Evolutionary conservation across 2,113 vertebrate genomes (phyloP).

Genomic region (Corythaixoides concolor): DNA sequence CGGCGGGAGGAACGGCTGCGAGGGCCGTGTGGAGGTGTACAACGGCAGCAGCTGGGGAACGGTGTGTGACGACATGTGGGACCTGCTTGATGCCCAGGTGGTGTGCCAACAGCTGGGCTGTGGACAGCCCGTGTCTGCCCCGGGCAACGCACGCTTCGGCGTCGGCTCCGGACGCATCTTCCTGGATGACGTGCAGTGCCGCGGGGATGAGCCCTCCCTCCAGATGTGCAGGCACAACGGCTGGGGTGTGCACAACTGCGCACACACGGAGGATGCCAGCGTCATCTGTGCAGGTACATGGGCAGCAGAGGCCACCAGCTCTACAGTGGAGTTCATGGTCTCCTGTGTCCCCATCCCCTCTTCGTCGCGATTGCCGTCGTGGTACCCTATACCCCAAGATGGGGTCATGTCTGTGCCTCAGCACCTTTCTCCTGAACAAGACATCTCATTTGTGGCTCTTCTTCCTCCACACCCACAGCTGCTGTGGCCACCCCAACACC

Average conservation of each 20-base stretch:
- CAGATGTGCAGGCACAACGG: neutral
- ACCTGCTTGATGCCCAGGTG: constrained; percentile 75
- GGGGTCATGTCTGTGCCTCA: accelerated
- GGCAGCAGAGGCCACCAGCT: accelerated
- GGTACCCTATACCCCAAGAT: accelerated
- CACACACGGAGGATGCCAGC: neutral
- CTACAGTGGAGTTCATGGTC: accelerated
- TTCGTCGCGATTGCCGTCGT: accelerated
- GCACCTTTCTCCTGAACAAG: neutral
- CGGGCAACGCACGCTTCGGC: accelerated
- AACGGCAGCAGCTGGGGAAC: neutral
- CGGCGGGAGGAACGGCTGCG: neutral
- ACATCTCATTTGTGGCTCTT: neutral
- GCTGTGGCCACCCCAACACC: accelerated
- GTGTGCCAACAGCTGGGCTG: constrained; percentile 87
- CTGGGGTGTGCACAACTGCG: neutral
- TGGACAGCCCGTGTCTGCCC: neutral
- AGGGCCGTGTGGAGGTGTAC: too few species aligned
- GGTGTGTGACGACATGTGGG: neutral
- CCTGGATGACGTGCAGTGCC: neutral
- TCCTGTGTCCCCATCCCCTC: accelerated
- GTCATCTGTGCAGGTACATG: constrained; percentile 14
- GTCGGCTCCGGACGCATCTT: neutral
- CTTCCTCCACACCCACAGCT: neutral
- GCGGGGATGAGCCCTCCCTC: neutral